Percentiles rank a stretch among this genome's conserved stretches.
Evolutionary conservation across 2,113 vertebrate species (phyloP).

Genomic region (Ahaetulla prasina): DNA sequence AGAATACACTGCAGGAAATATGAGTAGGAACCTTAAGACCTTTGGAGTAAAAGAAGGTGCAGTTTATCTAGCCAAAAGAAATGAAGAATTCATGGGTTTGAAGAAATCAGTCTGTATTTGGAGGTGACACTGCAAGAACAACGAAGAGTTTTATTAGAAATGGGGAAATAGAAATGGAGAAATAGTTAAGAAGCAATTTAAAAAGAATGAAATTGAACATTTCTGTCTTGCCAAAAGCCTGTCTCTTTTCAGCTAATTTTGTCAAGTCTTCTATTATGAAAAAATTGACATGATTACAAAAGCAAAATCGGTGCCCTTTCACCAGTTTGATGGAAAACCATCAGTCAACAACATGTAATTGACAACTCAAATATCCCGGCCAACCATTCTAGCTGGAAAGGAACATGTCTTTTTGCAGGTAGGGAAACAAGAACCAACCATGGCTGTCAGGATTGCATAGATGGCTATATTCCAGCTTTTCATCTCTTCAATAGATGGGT

Average conservation of each 20-base stretch:
- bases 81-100: background rate
- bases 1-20: background rate
- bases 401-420: background rate
- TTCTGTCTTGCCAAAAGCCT: no score
- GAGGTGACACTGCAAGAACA: background rate
- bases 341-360: background rate
- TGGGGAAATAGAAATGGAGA: background rate
- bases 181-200: background rate
- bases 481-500: background rate
- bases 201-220: background rate
- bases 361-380: no score
- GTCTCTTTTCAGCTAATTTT: background rate
- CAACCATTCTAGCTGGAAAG: background rate
- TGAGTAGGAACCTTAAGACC: background rate
- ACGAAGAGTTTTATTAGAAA: background rate
- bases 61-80: background rate
- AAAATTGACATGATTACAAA: background rate
- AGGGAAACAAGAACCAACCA: background rate
- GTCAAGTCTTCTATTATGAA: background rate
- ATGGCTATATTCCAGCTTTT: background rate
- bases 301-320: background rate
- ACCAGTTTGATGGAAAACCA: background rate
- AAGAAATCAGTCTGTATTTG: background rate
- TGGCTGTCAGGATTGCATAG: no score
- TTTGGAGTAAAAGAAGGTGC: background rate